phyloP scores from a whole-genome alignment of 2,888 invertebrate genomes.

The Ptycholaimellus sp. region DNA sequence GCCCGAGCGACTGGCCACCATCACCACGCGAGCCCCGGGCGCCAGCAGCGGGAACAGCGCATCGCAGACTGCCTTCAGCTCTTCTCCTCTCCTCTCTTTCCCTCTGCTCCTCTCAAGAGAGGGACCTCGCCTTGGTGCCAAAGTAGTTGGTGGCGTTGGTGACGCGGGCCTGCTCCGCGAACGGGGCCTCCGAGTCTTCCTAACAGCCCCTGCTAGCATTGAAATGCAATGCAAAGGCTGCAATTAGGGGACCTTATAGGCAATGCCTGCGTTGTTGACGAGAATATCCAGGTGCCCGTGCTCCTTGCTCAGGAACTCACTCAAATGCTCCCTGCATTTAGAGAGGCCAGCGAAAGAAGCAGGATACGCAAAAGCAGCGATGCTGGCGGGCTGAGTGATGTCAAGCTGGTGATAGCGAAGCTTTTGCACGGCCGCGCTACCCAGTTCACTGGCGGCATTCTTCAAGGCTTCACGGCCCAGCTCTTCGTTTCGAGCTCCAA shows the following conservation, averaged over 20 bases:
- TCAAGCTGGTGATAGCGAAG: conserved; percentile 13
- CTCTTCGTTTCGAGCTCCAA: no score
- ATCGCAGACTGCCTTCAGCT: conserved; percentile 42
- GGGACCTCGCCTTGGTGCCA: conserved; percentile 37
- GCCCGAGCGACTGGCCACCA: no score
- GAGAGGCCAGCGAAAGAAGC: no score
- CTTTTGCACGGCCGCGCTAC: no score
- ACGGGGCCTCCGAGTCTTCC: conserved; percentile 13
- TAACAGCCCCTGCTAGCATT: no score
- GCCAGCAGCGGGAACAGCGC: conserved; percentile 46
- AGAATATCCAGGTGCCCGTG: conserved; percentile 48
- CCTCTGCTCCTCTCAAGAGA: no score
- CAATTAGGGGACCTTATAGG: conserved; percentile 37
- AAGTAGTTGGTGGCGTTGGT: conserved; percentile 48
- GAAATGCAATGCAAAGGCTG: no score
- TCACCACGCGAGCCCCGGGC: conserved; percentile 43
- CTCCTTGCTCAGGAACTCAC: conserved; percentile 37
- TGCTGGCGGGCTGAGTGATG: conserved; percentile 30
- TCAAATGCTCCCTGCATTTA: conserved; percentile 37
- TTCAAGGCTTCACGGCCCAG: no score
- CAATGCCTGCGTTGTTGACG: conserved; percentile 52
- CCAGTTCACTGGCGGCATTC: no score
- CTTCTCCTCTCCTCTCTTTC: no score
- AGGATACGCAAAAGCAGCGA: no score
- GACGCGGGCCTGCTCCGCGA: conserved; percentile 42